Evolutionary conservation across 2,797 vertebrate genomes (phyloP).

Genomic region (Acropternis orthonyx): DNA sequence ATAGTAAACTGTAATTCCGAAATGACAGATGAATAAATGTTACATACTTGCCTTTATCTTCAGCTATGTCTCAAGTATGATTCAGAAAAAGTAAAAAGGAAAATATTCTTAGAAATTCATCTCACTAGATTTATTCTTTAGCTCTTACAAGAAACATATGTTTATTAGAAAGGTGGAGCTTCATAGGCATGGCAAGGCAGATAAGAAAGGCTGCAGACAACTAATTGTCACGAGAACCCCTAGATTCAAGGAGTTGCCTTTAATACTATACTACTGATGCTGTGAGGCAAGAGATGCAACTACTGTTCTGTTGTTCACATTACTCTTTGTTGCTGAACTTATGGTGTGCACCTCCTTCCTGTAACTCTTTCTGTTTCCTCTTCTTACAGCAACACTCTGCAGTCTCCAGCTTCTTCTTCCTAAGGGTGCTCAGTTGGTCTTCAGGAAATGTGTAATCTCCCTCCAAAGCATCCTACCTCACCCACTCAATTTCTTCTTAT

Average conservation of each 20-base stretch:
- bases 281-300: not conserved
- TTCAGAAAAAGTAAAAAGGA: not conserved
- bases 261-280: not conserved
- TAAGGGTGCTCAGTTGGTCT: not conserved
- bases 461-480: not conserved
- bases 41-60: not conserved
- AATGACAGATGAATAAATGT: not conserved
- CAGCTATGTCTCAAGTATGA: not conserved
- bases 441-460: not conserved
- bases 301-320: not conserved
- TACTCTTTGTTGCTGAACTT: not conserved
- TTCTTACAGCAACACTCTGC: not conserved
- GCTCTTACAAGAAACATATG: not conserved
- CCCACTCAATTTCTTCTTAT: not conserved
- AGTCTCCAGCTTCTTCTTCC: not conserved
- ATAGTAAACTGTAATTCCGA: not conserved
- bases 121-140: not conserved
- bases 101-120: not conserved
- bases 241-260: not conserved
- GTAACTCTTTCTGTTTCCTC: not conserved
- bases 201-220: not conserved
- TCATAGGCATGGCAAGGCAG: not conserved
- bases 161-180: not conserved
- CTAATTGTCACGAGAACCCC: not conserved
- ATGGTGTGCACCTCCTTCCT: fast-evolving